A percentile compares a stretch with the other conserved stretches of the same genome.
Conservation (phyloP, 2,888 invertebrate species). For the Hesperia comma region DNA sequence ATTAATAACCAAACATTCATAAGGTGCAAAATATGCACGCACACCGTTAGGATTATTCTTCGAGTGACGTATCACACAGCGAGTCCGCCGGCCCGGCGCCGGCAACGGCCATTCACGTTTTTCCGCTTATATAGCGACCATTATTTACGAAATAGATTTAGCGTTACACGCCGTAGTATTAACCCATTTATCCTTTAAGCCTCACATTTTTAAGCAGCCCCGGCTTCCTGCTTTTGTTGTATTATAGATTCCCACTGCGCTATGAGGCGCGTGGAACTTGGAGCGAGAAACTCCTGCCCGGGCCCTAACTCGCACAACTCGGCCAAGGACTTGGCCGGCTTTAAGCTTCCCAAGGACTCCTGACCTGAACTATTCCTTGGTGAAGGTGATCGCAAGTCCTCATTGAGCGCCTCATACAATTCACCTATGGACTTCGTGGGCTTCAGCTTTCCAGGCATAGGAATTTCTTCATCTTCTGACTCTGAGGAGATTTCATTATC, state of each 20-base stretch:
- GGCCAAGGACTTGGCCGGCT: conserved; percentile 87
- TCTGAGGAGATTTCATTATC: conserved; percentile 84
- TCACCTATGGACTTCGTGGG: conserved; percentile 87
- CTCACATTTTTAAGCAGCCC: conserved; percentile 66
- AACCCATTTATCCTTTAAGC: conserved; percentile 31
- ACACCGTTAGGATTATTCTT: conserved; percentile 42
- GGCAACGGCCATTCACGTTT: conserved; percentile 33
- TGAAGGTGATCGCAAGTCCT: conserved; percentile 76
- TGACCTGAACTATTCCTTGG: conserved; percentile 74
- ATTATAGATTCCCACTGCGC: conserved; percentile 93
- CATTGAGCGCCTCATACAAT: conserved; percentile 84
- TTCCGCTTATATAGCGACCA: conserved; percentile 38
- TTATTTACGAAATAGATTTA: conserved; percentile 42
- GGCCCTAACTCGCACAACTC: conserved; percentile 87
- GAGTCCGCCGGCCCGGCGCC: conserved; percentile 30
- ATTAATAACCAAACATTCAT: conserved; percentile 33
- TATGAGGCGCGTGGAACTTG: conserved; percentile 88
- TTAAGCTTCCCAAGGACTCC: conserved; percentile 79
- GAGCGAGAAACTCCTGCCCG: conserved; percentile 85
- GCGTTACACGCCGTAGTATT: conserved; percentile 42
- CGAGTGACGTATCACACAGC: conserved; percentile 44
- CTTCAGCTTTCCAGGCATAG: conserved; percentile 85
- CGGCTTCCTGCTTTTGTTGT: conserved; percentile 85
- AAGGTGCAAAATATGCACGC: conserved; percentile 37
- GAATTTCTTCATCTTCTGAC: conserved; percentile 84